phyloP scores from a whole-genome alignment of 1,140 invertebrate genomes.

The Pemphigus obesinymphae region DNA sequence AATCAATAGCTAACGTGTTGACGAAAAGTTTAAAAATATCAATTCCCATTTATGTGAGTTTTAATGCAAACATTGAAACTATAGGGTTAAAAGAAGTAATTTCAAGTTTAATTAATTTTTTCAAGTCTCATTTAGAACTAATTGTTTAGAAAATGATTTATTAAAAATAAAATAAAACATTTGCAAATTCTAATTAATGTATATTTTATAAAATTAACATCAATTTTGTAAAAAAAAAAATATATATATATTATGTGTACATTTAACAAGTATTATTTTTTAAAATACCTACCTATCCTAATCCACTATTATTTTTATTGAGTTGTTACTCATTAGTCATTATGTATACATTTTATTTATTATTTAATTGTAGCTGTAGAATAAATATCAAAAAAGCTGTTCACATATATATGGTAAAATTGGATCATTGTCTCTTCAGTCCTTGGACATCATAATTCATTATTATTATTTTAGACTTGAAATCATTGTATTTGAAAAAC shows the following conservation, averaged over 20 bases:
- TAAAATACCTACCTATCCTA: too few species aligned
- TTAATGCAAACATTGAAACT: conserved; percentile 21
- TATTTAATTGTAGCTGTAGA: too few species aligned
- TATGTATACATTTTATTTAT: too few species aligned
- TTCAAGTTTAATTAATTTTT: neutral
- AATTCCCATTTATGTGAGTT: conserved; percentile 28
- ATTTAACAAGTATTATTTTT: too few species aligned
- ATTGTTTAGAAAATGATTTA: neutral
- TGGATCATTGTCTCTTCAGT: too few species aligned
- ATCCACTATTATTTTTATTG: too few species aligned
- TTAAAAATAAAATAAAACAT: neutral
- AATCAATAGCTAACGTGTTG: conserved; percentile 7
- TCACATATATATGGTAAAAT: too few species aligned
- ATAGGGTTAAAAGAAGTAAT: neutral
- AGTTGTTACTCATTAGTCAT: too few species aligned
- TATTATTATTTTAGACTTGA: too few species aligned
- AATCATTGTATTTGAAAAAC: too few species aligned
- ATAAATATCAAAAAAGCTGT: too few species aligned
- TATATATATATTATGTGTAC: neutral
- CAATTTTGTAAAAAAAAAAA: neutral
- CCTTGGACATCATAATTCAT: too few species aligned
- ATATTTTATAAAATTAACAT: neutral
- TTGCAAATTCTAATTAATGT: neutral
- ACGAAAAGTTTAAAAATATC: conserved; percentile 11
- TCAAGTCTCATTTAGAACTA: neutral